A percentile compares a stretch with the other conserved stretches of the same genome.
Evolutionary conservation across 2,888 invertebrate genomes (phyloP).

Genomic region (Pilophorus perplexus): DNA sequence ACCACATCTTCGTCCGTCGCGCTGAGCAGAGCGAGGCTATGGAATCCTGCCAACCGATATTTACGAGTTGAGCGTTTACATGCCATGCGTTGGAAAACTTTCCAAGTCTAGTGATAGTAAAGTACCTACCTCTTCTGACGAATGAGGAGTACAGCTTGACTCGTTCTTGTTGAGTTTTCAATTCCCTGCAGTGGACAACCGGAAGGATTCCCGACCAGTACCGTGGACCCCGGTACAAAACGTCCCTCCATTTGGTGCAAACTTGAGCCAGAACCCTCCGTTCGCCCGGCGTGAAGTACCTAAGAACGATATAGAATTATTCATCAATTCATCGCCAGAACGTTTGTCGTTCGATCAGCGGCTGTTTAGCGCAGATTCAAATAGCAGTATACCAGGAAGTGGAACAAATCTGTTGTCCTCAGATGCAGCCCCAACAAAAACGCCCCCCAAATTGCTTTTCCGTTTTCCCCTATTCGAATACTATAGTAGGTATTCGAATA

Average conservation of each 20-base stretch:
- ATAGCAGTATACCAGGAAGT: no score
- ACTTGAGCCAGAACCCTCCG: conserved; percentile 75
- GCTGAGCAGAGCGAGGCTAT: conserved; percentile 76
- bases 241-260: conserved; percentile 83
- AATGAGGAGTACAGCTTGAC: conserved; percentile 73
- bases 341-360: no score
- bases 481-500: no score
- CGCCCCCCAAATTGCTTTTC: no score
- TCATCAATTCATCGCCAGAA: no score
- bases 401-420: no score
- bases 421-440: no score
- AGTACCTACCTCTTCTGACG: conserved; percentile 64
- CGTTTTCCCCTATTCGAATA: no score
- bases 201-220: conserved; percentile 86
- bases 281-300: conserved; percentile 74
- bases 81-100: not conserved
- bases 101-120: no score
- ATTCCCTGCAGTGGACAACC: conserved; percentile 80
- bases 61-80: not conserved
- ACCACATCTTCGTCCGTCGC: conserved; percentile 86
- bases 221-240: conserved; percentile 80
- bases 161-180: conserved; percentile 54
- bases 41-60: conserved; percentile 61
- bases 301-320: conserved; percentile 48
- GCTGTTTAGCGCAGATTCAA: no score